Evolutionary conservation across 1,140 invertebrate species (phyloP).

Genomic region (Periplaneta americana): DNA sequence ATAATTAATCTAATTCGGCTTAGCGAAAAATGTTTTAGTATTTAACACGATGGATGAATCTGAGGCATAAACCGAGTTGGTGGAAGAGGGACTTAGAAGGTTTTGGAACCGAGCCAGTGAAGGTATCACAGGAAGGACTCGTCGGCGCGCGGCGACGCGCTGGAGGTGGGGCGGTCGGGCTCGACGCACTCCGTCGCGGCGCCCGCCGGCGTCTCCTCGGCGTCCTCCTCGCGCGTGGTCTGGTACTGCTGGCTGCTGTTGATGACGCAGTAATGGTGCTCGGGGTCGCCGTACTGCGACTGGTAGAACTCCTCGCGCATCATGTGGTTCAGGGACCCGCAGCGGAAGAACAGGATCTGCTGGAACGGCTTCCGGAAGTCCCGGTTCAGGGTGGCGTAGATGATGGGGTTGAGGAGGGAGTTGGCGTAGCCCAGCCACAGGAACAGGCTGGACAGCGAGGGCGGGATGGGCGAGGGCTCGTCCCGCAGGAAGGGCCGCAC

Average conservation of each 20-base stretch:
- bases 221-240: not conserved
- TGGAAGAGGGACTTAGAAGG: not conserved
- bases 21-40: too few relatives aligned
- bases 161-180: not conserved
- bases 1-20: too few relatives aligned
- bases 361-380: conserved; percentile 92
- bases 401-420: conserved; percentile 86
- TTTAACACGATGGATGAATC: too few relatives aligned
- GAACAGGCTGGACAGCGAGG: conserved; percentile 53
- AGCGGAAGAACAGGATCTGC: conserved; percentile 83
- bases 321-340: conserved; percentile 81
- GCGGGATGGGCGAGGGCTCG: conserved; percentile 54
- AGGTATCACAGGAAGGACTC: conserved; percentile 18
- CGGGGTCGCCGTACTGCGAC: conserved; percentile 80
- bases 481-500: conserved; percentile 69
- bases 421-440: conserved; percentile 93
- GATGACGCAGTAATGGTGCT: conserved; percentile 12
- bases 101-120: not conserved
- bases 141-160: conserved; percentile 4
- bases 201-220: not conserved
- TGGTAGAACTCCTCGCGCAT: conserved; percentile 91
- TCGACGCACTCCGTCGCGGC: not conserved
- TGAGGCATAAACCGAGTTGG: not conserved
- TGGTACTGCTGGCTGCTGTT: conserved; percentile 4
- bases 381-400: conserved; percentile 86